phyloP scores from a whole-genome alignment of 2,797 vertebrate species.

The Dallia pectoralis region DNA sequence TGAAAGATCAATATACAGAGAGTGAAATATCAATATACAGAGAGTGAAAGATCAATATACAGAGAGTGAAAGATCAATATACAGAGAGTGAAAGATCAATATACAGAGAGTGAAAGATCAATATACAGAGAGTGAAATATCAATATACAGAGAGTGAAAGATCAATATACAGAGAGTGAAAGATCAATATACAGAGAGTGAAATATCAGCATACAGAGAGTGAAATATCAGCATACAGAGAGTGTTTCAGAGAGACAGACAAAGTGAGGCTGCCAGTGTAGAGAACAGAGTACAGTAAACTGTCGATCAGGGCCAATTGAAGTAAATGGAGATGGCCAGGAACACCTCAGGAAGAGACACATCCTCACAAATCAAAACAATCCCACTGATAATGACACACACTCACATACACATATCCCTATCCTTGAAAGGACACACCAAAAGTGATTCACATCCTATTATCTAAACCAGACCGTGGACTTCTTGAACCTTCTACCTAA shows the following conservation, averaged over 20 bases:
- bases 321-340: constrained; percentile 43
- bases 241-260: constrained; percentile 7
- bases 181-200: neutral
- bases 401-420: neutral
- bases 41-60: neutral
- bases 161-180: neutral
- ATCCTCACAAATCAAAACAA: constrained; percentile 59
- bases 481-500: too few relatives aligned
- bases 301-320: constrained; percentile 42
- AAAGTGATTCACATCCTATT: too few relatives aligned
- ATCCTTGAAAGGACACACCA: too few relatives aligned
- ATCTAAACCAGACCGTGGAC: too few relatives aligned
- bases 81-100: too few relatives aligned
- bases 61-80: too few relatives aligned
- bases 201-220: neutral
- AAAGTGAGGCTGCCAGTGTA: constrained; percentile 38
- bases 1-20: too few relatives aligned
- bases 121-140: neutral
- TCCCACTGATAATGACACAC: constrained; percentile 55
- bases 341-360: constrained; percentile 48
- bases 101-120: too few relatives aligned
- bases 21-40: too few relatives aligned
- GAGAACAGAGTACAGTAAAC: constrained; percentile 23
- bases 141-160: too few relatives aligned
- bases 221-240: neutral